Evolutionary conservation across 2,113 vertebrate genomes (phyloP).

Genomic region (Bombycilla garrulus): DNA sequence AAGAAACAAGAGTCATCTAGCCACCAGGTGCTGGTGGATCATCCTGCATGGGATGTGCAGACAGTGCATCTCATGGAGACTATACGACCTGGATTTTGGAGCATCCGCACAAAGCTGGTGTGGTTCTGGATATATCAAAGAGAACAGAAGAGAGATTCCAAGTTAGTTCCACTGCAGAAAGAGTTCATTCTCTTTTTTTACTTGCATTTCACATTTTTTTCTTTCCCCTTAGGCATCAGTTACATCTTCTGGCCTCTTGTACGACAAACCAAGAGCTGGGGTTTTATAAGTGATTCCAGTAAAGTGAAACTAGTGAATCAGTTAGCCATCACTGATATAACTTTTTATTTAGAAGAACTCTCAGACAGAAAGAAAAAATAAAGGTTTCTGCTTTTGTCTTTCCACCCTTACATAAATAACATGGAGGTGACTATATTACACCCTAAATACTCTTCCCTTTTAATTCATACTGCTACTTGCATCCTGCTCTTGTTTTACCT

Average conservation of each 20-base stretch:
- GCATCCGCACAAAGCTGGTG: background rate
- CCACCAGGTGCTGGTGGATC: background rate
- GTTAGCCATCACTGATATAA: background rate
- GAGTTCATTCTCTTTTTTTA: background rate
- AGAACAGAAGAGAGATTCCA: background rate
- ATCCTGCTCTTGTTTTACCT: background rate
- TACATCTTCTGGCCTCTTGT: background rate
- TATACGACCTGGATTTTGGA: background rate
- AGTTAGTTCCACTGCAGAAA: background rate
- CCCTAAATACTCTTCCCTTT: background rate
- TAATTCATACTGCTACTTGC: background rate
- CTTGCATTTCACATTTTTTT: background rate
- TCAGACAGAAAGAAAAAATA: background rate
- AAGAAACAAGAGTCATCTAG: background rate
- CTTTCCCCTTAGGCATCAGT: background rate
- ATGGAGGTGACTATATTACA: background rate
- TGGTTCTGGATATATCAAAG: background rate
- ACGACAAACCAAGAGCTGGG: background rate
- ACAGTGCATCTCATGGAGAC: background rate
- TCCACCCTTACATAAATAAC: background rate
- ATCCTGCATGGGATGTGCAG: background rate
- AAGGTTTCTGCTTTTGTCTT: background rate
- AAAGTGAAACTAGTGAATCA: background rate
- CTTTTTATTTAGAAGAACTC: background rate
- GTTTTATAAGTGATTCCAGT: background rate